Percentiles rank a stretch among this genome's conserved stretches.
phyloP scores from a whole-genome alignment of 2,888 invertebrate genomes.

The Dimorphilus gyrociliatus region DNA sequence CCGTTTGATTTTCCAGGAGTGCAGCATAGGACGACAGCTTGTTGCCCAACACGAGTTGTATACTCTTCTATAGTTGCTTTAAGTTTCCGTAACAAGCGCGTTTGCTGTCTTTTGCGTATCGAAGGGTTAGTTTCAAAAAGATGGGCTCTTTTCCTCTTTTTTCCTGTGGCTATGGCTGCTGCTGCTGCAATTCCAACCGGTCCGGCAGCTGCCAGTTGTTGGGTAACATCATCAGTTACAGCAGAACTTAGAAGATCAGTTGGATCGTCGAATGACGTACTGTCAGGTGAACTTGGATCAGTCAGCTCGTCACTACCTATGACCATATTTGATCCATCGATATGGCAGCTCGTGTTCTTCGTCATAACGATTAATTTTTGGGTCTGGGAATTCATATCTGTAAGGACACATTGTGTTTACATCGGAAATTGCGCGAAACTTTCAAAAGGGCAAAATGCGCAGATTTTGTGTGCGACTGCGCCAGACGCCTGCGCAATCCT shows the following conservation, averaged over 20 bases:
- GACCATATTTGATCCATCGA: too few relatives aligned
- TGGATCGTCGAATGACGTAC: constrained; percentile 46
- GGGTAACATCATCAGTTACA: constrained; percentile 82
- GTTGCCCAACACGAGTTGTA: constrained; percentile 87
- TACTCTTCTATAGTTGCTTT: constrained; percentile 57
- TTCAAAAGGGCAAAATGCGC: too few relatives aligned
- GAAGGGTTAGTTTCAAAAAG: constrained; percentile 94
- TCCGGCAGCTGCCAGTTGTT: constrained; percentile 83
- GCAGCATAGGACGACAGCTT: constrained; percentile 84
- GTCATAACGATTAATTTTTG: too few relatives aligned
- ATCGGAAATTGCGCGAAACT: too few relatives aligned
- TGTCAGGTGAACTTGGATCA: constrained; percentile 36
- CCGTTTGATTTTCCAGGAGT: constrained; percentile 72
- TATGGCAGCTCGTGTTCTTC: too few relatives aligned
- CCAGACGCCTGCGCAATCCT: too few relatives aligned
- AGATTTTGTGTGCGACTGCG: too few relatives aligned
- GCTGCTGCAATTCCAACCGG: constrained; percentile 91
- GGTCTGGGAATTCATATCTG: too few relatives aligned
- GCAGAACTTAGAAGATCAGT: constrained; percentile 65
- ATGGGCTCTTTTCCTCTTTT: constrained; percentile 83
- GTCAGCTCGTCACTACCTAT: constrained; percentile 33
- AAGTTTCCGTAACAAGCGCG: constrained; percentile 53
- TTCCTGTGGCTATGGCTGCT: constrained; percentile 79
- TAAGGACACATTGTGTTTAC: too few relatives aligned
- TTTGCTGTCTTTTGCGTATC: constrained; percentile 83